Base-by-base conservation (phyloP, 2,888 invertebrate genomes). In the Entomobrya proxima region DNA sequence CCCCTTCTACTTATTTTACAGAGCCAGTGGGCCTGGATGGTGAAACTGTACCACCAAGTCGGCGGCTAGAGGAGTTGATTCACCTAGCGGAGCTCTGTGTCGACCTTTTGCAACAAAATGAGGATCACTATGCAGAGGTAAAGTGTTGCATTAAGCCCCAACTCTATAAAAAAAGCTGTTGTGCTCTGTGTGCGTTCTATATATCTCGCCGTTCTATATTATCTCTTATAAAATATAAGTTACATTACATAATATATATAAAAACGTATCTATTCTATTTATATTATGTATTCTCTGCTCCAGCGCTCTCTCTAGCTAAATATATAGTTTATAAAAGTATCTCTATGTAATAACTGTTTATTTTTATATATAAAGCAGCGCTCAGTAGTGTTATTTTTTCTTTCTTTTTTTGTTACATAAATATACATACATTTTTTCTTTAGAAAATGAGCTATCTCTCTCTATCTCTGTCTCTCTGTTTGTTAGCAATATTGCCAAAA, bases 51-150 rank as follows among this genome's bases (percentile, higher is more conserved):
- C 95, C 96, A 32, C 96, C 97, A 7, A 95, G 95, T 82, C 97
- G 97, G 93, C 97, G 97, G 92, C 93, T 99, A 75, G 98, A 99
- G 92, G 98, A 99, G 92, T 94, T 99, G 82, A 98, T 98, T 91
- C 98, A 97, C 92, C 94, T 99, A 90, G 98, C 99, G 15, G 99
- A 99, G 92, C 94, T 99, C 64, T 99, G 99, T 93, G 98, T 99
- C 78, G 99, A 99, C 92, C 94, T 99, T 52, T 93, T 99, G 88
- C 99, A 99, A 92, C 99, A 99, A 93, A 99, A 99, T 92, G 99
- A 99, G 93, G 99, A 99, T 92, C 98, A 99, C 92, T 99, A 99
- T 93, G 98, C 99, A 89, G 99, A 99, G 97, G 99, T 99, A 94
- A 93, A 75, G 75, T 55, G 55, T 55, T 75, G 35, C 75, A 47